Base-by-base conservation (phyloP, 2,797 vertebrate genomes). In the Danio albolineatus region DNA sequence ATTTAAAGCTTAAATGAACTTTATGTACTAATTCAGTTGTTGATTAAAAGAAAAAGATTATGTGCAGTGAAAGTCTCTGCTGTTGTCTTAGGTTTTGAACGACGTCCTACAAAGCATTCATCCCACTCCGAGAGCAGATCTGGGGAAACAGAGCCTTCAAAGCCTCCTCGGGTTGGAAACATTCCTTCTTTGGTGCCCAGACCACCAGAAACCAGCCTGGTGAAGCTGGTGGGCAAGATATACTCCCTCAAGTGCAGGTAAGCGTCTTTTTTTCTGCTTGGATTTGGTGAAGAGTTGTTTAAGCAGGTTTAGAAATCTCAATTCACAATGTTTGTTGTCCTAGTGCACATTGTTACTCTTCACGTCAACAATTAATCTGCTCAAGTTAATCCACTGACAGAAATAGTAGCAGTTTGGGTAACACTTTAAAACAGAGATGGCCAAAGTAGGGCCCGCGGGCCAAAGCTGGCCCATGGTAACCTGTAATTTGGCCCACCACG, bases 191-290 rank as follows among this genome's bases (percentile, higher is more conserved):
- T 98, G 88, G 93, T 98, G 82, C 97, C 97, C 14, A 96, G 94
- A 66, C 97, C 97, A 0, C 97, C 97, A 0, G 93, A 96, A 43
- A 96, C 95, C 0, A 96, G 96, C 0, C 89, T 98, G 74, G 97
- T 98, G 78, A 98, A 96, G 83, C 93, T 97, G 17, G 95, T 97
- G 57, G 97, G 97, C 28, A 98, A 98, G 83, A 89, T 96, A 78
- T 98, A 98, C 89, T 97, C 95, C n/a, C 95, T 98, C 36, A 97
- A 98, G 83, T 98, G 97, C 96, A 96, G 97, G 97, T 97, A 74
- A 81, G 44, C 46, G n/a, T 12, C 28, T 51, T 41, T 16, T 10
- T 69, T 67, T 2, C 14, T 66, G 12, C 14, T 6, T 65, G 6
- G 6, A 10, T 13, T 10, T 46, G 10, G 56, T 36, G 12, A 57